Conservation (phyloP, 2,797 vertebrate genomes). For the Amazonetta brasiliensis region DNA sequence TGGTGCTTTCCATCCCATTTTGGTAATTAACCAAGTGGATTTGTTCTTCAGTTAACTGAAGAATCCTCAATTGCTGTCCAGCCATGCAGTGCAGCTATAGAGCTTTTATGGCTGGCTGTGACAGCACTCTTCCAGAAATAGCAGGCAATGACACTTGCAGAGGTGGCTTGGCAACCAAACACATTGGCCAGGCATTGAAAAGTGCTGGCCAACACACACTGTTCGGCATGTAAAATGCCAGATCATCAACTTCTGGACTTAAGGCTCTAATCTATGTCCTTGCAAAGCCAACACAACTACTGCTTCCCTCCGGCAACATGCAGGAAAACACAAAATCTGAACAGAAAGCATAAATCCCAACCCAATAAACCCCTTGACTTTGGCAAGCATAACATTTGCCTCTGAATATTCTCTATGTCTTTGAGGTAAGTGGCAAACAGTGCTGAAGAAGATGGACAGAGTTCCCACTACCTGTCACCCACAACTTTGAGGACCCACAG, state of each 20-base stretch:
- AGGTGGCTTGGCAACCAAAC: not conserved
- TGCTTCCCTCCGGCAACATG: not conserved
- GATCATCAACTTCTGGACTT: not conserved
- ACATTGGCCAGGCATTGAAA: accelerated
- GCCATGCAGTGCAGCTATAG: accelerated
- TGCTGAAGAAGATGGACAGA: not conserved
- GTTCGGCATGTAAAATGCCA: not conserved
- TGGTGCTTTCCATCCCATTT: not conserved
- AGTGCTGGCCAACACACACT: not conserved
- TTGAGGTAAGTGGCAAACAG: not conserved
- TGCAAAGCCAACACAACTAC: not conserved
- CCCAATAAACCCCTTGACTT: not conserved
- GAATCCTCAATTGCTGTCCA: not conserved
- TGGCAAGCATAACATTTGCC: not conserved
- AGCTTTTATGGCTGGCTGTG: not conserved
- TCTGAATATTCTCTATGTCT: not conserved
- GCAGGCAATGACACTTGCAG: not conserved
- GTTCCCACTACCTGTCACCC: not conserved
- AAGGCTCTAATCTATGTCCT: not conserved
- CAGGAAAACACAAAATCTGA: not conserved
- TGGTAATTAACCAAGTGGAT: not conserved
- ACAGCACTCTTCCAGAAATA: not conserved
- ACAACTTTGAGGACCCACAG: not conserved
- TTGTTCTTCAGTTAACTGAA: not conserved
- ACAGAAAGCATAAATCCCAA: not conserved